Evolutionary conservation across 1,140 invertebrate genomes (phyloP).

Genomic region (Tachypleus tridentatus): DNA sequence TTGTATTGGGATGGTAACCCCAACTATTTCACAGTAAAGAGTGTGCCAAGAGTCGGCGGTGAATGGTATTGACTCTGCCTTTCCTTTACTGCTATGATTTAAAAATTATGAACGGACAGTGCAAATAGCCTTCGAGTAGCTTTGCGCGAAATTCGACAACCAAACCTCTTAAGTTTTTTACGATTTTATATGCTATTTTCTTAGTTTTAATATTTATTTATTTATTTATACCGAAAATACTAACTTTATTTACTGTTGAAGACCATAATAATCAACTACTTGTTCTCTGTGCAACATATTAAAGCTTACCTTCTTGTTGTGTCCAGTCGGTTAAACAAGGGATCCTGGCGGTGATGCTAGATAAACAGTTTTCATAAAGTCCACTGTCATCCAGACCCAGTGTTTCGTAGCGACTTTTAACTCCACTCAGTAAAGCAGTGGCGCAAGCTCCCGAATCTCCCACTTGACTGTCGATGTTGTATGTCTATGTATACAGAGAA

Average conservation of each 20-base stretch:
- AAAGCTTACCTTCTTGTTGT: conserved; percentile 52
- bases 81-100: too few relatives aligned
- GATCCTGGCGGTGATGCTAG: conserved; percentile 44
- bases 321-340: conserved; percentile 56
- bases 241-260: conserved; percentile 72
- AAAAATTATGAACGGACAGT: too few relatives aligned
- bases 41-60: too few relatives aligned
- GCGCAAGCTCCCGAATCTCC: conserved; percentile 79
- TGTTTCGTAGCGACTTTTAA: conserved; percentile 68
- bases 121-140: too few relatives aligned
- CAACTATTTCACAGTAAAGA: too few relatives aligned
- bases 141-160: too few relatives aligned
- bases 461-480: conserved; percentile 72
- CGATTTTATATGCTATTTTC: too few relatives aligned
- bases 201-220: conserved; percentile 56
- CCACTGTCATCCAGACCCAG: conserved; percentile 59
- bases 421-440: conserved; percentile 71
- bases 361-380: conserved; percentile 43
- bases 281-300: conserved; percentile 59
- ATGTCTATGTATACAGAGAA: conserved; percentile 51
- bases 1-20: too few relatives aligned
- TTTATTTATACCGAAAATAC: conserved; percentile 58
- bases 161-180: too few relatives aligned
- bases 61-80: too few relatives aligned
- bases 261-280: conserved; percentile 73